Percentiles rank a stretch among this genome's conserved stretches.
Evolutionary conservation across 1,140 invertebrate genomes (phyloP).

Genomic region (Globodera rostochiensis): DNA sequence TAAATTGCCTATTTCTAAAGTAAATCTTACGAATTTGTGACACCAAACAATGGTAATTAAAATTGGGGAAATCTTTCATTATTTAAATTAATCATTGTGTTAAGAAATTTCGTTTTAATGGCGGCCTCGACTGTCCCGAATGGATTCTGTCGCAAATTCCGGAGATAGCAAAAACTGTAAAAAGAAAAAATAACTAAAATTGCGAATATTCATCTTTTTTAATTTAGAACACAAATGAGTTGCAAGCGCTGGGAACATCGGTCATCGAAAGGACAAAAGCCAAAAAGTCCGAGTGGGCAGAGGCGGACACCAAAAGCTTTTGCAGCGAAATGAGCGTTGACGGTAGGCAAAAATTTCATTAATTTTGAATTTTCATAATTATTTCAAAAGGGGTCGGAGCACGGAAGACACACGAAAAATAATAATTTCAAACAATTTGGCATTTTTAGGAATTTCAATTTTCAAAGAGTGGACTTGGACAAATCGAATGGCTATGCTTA

Average conservation of each 20-base stretch:
- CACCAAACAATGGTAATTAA: too few species aligned
- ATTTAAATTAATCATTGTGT: neutral
- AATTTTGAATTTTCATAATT: too few species aligned
- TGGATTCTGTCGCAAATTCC: constrained; percentile 52
- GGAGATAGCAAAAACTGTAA: constrained; percentile 47
- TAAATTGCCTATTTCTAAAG: too few species aligned
- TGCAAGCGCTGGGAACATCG: constrained; percentile 10
- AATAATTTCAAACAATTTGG: too few species aligned
- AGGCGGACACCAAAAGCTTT: constrained; percentile 14
- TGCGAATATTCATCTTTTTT: constrained; percentile 29
- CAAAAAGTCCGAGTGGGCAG: constrained; percentile 31
- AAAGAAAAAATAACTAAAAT: constrained; percentile 40
- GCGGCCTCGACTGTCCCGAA: constrained; percentile 51
- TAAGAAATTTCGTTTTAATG: constrained; percentile 47
- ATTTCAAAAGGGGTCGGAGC: too few species aligned
- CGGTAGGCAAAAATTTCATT: neutral
- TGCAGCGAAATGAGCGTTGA: constrained; percentile 1
- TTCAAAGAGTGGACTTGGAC: too few species aligned
- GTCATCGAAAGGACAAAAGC: constrained; percentile 32
- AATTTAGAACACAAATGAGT: neutral
- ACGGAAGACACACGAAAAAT: too few species aligned
- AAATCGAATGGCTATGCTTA: too few species aligned
- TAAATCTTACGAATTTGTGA: too few species aligned
- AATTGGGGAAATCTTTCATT: too few species aligned
- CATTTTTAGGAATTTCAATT: too few species aligned